Percentiles rank a stretch among this genome's conserved stretches.
Evolutionary conservation across 1,140 invertebrate species (phyloP).

Genomic region (Drosophila ironensis): DNA sequence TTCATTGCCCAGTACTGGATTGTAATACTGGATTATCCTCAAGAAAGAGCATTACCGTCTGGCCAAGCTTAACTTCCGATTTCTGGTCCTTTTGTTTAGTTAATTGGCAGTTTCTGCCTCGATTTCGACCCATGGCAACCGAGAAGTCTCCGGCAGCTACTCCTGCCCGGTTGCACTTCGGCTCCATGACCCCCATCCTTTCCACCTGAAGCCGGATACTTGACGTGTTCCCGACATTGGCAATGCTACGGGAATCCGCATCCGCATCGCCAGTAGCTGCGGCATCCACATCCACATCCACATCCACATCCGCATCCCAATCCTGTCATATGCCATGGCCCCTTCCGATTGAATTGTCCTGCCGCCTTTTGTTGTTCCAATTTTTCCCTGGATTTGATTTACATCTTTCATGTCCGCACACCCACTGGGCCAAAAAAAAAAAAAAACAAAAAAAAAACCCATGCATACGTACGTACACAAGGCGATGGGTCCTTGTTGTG

Average conservation of each 20-base stretch:
- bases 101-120: conserved; percentile 66
- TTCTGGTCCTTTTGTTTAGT: conserved; percentile 53
- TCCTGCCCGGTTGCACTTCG: background rate
- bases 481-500: conserved; percentile 28
- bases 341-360: conserved; percentile 32
- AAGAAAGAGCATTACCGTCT: background rate
- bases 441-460: background rate
- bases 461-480: background rate
- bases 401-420: conserved; percentile 33
- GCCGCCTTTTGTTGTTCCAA: conserved; percentile 30
- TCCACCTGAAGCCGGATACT: conserved; percentile 35
- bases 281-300: background rate
- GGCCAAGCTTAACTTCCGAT: background rate
- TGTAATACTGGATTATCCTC: background rate
- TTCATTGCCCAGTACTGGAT: too few species aligned
- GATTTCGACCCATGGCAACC: conserved; percentile 9
- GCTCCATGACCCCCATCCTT: background rate
- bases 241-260: conserved; percentile 1
- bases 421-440: conserved; percentile 15
- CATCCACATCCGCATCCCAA: background rate
- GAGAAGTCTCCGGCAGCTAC: conserved; percentile 1
- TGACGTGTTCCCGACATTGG: conserved; percentile 45
- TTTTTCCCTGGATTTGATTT: conserved; percentile 43
- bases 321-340: conserved; percentile 38
- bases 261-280: background rate